These are phyloP conservation scores for Drosophila austrosaltans DNA, from an alignment of 2,888 invertebrate species.

Conservation along the genomic window DNA sequence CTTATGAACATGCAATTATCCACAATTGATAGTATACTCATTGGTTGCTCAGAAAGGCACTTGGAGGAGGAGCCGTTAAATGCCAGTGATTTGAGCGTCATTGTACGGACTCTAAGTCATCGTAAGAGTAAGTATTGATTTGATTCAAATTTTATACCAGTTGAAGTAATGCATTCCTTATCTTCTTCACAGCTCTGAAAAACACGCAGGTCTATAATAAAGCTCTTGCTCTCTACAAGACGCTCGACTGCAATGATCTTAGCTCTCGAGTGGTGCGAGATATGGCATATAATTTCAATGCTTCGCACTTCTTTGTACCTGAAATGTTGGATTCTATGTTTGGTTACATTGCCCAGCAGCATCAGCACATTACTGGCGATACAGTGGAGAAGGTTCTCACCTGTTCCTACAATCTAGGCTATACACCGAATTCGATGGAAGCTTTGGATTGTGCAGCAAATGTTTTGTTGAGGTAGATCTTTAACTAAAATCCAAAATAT, in stretches of 20 bases:
- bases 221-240: conserved; percentile 82
- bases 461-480: conserved; percentile 83
- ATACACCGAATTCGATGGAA: conserved; percentile 83
- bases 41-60: conserved; percentile 79
- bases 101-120: conserved; percentile 79
- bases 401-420: conserved; percentile 85
- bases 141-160: background rate
- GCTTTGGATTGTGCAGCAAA: conserved; percentile 82
- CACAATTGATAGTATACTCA: conserved; percentile 78
- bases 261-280: conserved; percentile 84
- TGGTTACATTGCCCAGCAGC: conserved; percentile 83
- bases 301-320: conserved; percentile 83
- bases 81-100: conserved; percentile 76
- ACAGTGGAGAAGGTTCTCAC: conserved; percentile 84
- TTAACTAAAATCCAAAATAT: too few relatives aligned
- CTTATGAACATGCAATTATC: conserved; percentile 70
- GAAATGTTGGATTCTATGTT: conserved; percentile 84
- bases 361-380: conserved; percentile 84
- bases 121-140: conserved; percentile 72
- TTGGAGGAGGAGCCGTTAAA: conserved; percentile 65
- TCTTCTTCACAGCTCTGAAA: conserved; percentile 74
- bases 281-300: conserved; percentile 82
- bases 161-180: too few relatives aligned
- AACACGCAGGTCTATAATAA: conserved; percentile 80
- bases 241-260: conserved; percentile 73